phyloP scores from a whole-genome alignment of 2,888 invertebrate species.

The Brenthis hecate region DNA sequence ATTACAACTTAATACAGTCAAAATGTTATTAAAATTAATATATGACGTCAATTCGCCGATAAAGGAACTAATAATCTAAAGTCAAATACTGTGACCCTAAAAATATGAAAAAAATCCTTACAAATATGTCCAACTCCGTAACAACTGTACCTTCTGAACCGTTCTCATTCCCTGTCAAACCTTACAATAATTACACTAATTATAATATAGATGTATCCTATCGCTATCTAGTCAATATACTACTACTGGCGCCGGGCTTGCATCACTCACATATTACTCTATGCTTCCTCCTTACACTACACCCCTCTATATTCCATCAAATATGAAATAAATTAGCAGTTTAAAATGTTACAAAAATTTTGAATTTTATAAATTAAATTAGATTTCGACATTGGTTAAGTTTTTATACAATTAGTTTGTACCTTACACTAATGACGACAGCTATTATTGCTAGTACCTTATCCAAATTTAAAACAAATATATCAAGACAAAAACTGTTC shows the following conservation, averaged over 20 bases:
- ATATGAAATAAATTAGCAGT: too few relatives aligned
- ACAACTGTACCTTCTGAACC: slow-evolving; percentile 34
- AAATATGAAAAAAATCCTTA: slow-evolving; percentile 50
- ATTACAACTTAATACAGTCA: slow-evolving; percentile 26
- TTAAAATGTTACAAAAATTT: too few relatives aligned
- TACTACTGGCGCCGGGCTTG: slow-evolving; percentile 34
- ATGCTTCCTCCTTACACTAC: too few relatives aligned
- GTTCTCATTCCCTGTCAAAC: slow-evolving; percentile 45
- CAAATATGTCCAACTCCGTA: slow-evolving; percentile 41
- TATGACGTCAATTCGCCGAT: slow-evolving; percentile 6
- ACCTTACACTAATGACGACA: slow-evolving; percentile 16
- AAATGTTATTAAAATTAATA: slow-evolving; percentile 29
- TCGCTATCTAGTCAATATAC: slow-evolving; percentile 44
- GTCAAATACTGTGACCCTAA: slow-evolving; percentile 68
- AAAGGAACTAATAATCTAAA: slow-evolving; percentile 64
- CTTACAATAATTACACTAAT: slow-evolving; percentile 39
- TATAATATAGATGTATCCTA: slow-evolving; percentile 43
- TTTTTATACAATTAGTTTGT: too few relatives aligned
- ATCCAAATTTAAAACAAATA: too few relatives aligned
- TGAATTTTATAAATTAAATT: too few relatives aligned
- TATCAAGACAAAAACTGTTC: too few relatives aligned
- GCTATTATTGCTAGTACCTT: slow-evolving; percentile 27
- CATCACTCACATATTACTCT: neutral
- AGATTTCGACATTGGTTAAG: too few relatives aligned
- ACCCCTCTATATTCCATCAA: too few relatives aligned